Evolutionary conservation across 2,113 vertebrate species (phyloP), one percentile per base, ranked within the genome.

Genomic region (Lipotes vexillifer): DNA sequence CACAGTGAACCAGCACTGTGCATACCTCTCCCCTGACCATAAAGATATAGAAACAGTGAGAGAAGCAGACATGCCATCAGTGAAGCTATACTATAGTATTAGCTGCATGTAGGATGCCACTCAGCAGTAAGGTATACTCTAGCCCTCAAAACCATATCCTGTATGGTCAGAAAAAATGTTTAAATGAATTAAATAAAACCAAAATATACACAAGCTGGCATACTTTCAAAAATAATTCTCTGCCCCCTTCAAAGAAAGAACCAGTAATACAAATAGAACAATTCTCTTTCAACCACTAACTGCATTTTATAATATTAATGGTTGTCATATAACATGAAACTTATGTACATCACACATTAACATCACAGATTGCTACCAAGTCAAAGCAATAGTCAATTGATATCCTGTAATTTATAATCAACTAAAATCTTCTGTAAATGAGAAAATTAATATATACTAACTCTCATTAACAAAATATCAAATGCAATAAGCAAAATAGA

Each of bases 321-420:
- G 90, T 52, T 63, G 75, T 80, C 69, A 61, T 82, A 20, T 96
- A 59, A 95, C 75, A 97, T 81, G 61, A 81, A 97, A 95, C 41
- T 38, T 78, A 96, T 23, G 9, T 33, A 86, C 85, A 96, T 95
- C 0, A 52, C 31, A 97, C 65, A 57, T 71, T 92, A 96, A 93
- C 69, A 5, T 52, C 33, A 69, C 1, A 72, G 57, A 96, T 0
- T 96, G 86, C 96, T 92, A 94, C 49, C 44, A 97, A 91, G 66
- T 97, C 83, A 98, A 98, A 98, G n/a, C 52, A 93, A 85, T 20
- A 71, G 78, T 49, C 38, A 38, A 91, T 89, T 93, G 88, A 84
- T 93, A 97, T 33, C 74, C 96, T 78, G 41, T 12, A 88, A 97
- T 95, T 97, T 91, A 97, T 52, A 77, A 80, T 91, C 71, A 96